phyloP scores from a whole-genome alignment of 2,113 vertebrate species.

The Rhodinocichla rosea region DNA sequence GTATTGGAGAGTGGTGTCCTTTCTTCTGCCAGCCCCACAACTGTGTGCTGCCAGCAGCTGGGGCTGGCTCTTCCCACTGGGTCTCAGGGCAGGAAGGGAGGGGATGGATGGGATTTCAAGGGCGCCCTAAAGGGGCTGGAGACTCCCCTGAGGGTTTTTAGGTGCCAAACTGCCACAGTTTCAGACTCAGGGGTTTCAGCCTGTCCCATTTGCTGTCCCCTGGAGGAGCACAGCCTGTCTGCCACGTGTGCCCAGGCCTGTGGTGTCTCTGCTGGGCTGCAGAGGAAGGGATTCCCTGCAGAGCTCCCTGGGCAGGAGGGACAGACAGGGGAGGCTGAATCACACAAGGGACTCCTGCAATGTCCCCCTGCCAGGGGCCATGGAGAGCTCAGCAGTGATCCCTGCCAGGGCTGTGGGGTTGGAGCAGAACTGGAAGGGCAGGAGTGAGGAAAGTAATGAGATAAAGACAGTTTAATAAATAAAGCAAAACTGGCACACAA shows the following conservation, averaged over 20 bases:
- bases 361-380: not conserved
- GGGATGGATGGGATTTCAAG: not conserved
- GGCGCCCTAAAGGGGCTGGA: not conserved
- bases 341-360: not conserved
- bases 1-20: not conserved
- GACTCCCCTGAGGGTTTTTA: not conserved
- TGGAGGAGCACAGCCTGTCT: not conserved
- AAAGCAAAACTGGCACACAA: not conserved
- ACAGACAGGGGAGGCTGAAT: not conserved
- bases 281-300: not conserved
- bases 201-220: fast-evolving
- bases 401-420: not conserved
- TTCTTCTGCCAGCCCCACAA: not conserved
- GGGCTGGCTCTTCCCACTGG: not conserved
- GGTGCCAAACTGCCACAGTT: not conserved
- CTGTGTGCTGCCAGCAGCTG: not conserved
- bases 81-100: not conserved
- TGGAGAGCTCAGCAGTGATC: not conserved
- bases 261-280: not conserved
- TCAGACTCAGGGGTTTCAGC: not conserved
- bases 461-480: not conserved
- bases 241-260: not conserved
- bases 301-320: not conserved
- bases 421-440: not conserved
- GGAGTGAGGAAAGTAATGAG: fast-evolving